A percentile compares a stretch with the other conserved stretches of the same genome.
Conservation (phyloP, 2,888 invertebrate species). For the Pachycephus smyrnensis region DNA sequence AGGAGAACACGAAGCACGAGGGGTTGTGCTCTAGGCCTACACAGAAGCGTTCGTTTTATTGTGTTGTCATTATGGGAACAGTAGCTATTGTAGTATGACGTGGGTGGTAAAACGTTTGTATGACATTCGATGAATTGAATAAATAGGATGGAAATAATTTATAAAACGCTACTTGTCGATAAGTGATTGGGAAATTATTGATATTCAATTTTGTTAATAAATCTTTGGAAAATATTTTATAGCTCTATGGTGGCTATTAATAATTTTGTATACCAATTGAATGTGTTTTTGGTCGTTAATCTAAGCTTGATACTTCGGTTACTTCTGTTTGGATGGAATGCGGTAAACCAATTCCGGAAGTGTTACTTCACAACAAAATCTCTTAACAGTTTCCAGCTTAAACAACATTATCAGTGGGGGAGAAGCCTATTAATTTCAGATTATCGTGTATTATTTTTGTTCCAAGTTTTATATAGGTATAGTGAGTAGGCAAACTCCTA, state of each 20-base stretch:
- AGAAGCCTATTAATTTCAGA: neutral
- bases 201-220: neutral
- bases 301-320: neutral
- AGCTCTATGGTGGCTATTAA: neutral
- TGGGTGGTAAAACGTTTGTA: neutral
- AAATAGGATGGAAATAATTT: neutral
- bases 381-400: neutral
- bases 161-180: neutral
- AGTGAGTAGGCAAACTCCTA: neutral
- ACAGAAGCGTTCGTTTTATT: neutral
- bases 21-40: constrained; percentile 31
- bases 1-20: constrained; percentile 56
- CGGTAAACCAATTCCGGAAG: neutral
- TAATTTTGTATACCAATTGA: neutral
- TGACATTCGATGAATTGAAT: neutral
- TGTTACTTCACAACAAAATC: neutral
- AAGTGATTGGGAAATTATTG: neutral
- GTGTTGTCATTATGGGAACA: neutral
- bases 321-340: neutral
- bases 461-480: neutral
- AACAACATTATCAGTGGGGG: neutral
- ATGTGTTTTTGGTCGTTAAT: neutral
- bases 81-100: neutral
- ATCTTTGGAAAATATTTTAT: neutral
- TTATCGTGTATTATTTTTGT: neutral